A percentile compares a stretch with the other conserved stretches of the same genome.
Conservation (phyloP, 2,888 invertebrate genomes). For the Mimumesa dahlbomi region DNA sequence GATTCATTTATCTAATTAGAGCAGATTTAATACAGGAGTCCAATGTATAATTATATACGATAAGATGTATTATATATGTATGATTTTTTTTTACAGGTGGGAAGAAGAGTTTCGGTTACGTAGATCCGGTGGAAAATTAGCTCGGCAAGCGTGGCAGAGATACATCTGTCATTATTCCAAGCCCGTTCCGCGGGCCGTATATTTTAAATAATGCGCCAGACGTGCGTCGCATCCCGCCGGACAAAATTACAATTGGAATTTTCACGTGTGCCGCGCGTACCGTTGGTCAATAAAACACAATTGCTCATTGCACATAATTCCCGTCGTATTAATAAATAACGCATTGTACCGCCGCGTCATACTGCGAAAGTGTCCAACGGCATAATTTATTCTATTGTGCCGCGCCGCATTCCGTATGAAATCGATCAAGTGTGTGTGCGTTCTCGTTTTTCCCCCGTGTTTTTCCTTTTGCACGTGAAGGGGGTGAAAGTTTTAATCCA, state of each 20-base stretch:
- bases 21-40: no score
- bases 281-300: slow-evolving; percentile 65
- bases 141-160: slow-evolving; percentile 57
- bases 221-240: slow-evolving; percentile 55
- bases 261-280: slow-evolving; percentile 59
- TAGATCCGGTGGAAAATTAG: slow-evolving; percentile 35
- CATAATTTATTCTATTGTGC: slow-evolving; percentile 26
- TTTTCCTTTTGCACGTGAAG: no score
- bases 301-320: slow-evolving; percentile 61
- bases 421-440: no score
- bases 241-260: slow-evolving; percentile 68
- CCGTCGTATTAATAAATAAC: slow-evolving; percentile 62
- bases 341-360: slow-evolving; percentile 25
- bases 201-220: slow-evolving; percentile 68
- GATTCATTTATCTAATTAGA: no score
- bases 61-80: neutral
- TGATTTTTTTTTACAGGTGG: no score
- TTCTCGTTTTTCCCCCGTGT: no score
- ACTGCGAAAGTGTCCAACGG: slow-evolving; percentile 14
- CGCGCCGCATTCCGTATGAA: no score
- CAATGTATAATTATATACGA: neutral
- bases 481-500: no score
- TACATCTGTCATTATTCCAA: slow-evolving; percentile 62
- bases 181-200: slow-evolving; percentile 48
- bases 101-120: slow-evolving; percentile 23